Base-by-base conservation (phyloP, 2,113 vertebrate species). In the Strigops habroptila region DNA sequence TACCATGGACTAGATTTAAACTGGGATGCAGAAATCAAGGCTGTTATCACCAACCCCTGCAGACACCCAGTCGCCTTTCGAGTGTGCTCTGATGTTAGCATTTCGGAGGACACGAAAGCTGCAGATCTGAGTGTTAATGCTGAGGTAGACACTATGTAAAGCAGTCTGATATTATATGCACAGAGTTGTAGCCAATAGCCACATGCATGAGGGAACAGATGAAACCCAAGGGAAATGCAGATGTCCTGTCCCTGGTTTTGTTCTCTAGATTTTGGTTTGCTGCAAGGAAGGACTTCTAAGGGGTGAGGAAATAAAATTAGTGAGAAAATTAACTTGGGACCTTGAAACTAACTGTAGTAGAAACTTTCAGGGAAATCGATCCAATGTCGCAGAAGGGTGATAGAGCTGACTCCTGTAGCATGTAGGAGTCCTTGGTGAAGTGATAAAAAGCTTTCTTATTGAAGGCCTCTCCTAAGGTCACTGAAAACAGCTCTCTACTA, bases 201-300 rank as follows among this genome's bases (percentile, higher is more conserved):
- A 91, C 94, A 96, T 96, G 94, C 95, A 96, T 97, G 95, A 96
- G 74, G 94, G 91, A 94, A 96, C 91, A 94, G 83, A 96, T 95
- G 91, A 97, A 93, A 57, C 94, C 92, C 95, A 93, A 92, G 94
- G 95, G 96, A 94, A 96, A 96, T 93, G 82, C 73, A 82, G 88
- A 83, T 96, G 64, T 83, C 85, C 80, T 96, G 91, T 95, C 90
- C 71, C 90, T 81, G 43, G 33, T 75, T 93, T 95, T 93, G 79
- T 83, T 91, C 91, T 68, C 55, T 86, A 51, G 68, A 27, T 64
- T 94, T 86, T 90, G 82, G 79, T 77, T 96, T 95, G 85, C 68
- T 75, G 80, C 46, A 70, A 67, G 70, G 82, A 46, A 82, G 75
- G 64, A 86, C 60, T 94, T 94, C 21, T 31, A 31, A 93, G 51